Conservation (phyloP, 2,888 invertebrate genomes). For the Sylvicola cinctus region DNA sequence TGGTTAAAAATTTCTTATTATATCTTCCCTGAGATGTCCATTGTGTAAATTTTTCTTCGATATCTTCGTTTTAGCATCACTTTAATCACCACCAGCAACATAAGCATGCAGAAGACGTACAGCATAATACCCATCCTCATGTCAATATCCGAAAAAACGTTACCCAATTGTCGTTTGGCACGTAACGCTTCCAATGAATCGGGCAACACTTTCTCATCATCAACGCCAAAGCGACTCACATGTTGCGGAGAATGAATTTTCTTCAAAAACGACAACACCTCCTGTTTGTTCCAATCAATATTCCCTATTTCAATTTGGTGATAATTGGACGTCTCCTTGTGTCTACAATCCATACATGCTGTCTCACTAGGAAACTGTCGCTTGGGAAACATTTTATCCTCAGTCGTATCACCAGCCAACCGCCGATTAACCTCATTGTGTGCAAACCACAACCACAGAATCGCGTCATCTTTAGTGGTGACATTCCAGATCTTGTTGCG, state of each 20-base stretch:
- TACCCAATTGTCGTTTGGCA: constrained; percentile 17
- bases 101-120: constrained; percentile 50
- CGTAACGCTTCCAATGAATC: constrained; percentile 14
- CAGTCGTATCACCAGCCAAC: constrained; percentile 64
- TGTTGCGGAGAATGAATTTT: constrained; percentile 19
- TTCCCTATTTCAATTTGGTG: constrained; percentile 7
- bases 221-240: constrained; percentile 17
- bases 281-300: constrained; percentile 18
- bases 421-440: constrained; percentile 87
- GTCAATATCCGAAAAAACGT: constrained; percentile 30
- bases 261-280: constrained; percentile 19
- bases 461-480: constrained; percentile 45
- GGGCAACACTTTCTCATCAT: constrained; percentile 14
- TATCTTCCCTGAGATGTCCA: constrained; percentile 49
- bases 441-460: constrained; percentile 85
- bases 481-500: constrained; percentile 48
- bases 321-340: constrained; percentile 10
- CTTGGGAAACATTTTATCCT: constrained; percentile 81
- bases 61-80: constrained; percentile 44
- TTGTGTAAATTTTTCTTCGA: constrained; percentile 51
- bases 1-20: too few relatives aligned
- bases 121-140: constrained; percentile 56
- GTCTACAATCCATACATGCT: constrained; percentile 48
- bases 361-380: constrained; percentile 58
- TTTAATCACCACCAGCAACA: constrained; percentile 54